Evolutionary conservation across 2,113 vertebrate species (phyloP).

Genomic region (Henicopernis longicauda): DNA sequence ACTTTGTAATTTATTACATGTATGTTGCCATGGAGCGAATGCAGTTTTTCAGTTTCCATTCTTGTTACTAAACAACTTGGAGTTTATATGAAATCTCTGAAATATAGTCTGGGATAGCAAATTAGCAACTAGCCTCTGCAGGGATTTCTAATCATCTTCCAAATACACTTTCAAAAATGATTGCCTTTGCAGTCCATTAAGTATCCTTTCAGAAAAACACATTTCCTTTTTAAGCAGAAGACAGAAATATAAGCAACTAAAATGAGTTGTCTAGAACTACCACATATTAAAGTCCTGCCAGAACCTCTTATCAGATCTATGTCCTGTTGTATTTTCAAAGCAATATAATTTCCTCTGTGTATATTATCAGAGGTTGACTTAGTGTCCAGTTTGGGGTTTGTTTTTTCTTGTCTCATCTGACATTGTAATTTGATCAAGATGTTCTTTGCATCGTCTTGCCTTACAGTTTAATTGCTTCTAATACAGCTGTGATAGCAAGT

Average conservation of each 20-base stretch:
- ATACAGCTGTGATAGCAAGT: neutral
- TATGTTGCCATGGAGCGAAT: neutral
- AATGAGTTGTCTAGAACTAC: neutral
- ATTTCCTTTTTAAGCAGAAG: neutral
- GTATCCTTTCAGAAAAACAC: neutral
- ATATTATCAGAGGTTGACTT: neutral
- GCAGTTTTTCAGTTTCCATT: neutral
- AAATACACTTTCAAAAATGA: neutral
- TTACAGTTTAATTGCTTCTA: neutral
- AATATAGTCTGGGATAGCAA: neutral
- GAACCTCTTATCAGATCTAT: neutral
- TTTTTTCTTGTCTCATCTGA: neutral
- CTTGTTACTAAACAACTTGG: neutral
- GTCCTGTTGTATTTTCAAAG: neutral
- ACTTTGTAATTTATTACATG: neutral
- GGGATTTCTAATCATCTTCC: neutral
- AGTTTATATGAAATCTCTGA: neutral
- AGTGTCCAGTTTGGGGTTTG: neutral
- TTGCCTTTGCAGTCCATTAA: neutral
- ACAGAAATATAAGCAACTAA: neutral
- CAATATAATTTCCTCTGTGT: neutral
- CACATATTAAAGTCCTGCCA: neutral
- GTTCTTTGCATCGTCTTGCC: neutral
- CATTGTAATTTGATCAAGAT: neutral
- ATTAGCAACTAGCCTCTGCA: neutral